Base-by-base conservation (phyloP, 2,888 invertebrate genomes). In the Phaedon cochleariae region DNA sequence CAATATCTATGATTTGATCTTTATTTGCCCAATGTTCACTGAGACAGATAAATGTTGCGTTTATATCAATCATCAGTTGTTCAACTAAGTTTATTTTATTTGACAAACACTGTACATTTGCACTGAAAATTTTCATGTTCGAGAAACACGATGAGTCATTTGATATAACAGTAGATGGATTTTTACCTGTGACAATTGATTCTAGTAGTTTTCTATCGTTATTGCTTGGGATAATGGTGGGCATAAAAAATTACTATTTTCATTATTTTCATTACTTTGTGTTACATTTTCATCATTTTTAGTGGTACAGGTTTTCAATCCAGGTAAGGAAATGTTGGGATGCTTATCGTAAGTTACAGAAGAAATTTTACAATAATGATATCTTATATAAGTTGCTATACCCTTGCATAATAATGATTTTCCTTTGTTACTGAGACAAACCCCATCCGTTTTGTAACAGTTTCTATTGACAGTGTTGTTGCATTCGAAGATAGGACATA, bases 11-110 rank as follows among this genome's bases (percentile, higher is more conserved):
- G 10, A 54, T 34, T 10, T 37, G 37, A 54, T 54, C 54, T 54
- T 54, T 21, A 20, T 54, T 54, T 54, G 54, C 37, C 53, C 53
- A 53, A 31, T 34, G 34, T 53, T 53, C 53, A 53, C 20, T 54
- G 3, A 54, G 12, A 54, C 37, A 54, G 20, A 54, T 31, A 2
- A 54, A 54, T 37, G 37, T 54, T 54, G 21, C 20, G n/a, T 54
- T 5, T 1, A 54, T 54, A 17, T 54, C 21, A 54, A 37, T 37
- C 37, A 54, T 54, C 20, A 54, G 9, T 34, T 54, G 37, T 54
- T 34, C 37, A 54, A 54, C 37, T 37, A 0, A 37, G 21, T 54
- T 54, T 10, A 0, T 20, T 54, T 54, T 21, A 34, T 54, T 54
- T 20, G 54, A 37, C 54, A 54, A 37, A 54, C 54, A 54, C 37